A percentile compares a stretch with the other conserved stretches of the same genome.
phyloP scores from a whole-genome alignment of 2,888 invertebrate genomes.

The Eilema sororculum region DNA sequence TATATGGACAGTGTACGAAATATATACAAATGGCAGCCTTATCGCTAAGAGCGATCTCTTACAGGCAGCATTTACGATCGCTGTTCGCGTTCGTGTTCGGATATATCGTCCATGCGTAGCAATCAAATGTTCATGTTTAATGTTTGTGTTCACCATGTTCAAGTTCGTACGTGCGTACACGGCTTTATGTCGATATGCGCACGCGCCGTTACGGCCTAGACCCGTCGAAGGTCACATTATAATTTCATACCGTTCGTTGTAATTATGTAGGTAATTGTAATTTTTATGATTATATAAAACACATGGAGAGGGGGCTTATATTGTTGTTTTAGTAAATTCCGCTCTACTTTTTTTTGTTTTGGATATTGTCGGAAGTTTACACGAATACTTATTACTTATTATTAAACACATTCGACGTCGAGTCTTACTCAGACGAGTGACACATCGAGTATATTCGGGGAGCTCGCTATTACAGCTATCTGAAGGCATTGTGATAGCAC shows the following conservation, averaged over 20 bases:
- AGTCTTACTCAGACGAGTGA: too few relatives aligned
- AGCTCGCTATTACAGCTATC: too few relatives aligned
- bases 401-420: too few relatives aligned
- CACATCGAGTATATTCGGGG: too few relatives aligned
- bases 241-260: conserved; percentile 26
- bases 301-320: neutral
- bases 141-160: too few relatives aligned
- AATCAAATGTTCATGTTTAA: too few relatives aligned
- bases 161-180: neutral
- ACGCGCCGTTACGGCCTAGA: conserved; percentile 46
- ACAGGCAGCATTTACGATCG: too few relatives aligned
- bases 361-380: neutral
- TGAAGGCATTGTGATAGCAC: neutral
- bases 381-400: neutral
- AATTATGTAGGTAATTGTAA: conserved; percentile 10
- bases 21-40: too few relatives aligned
- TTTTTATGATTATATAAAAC: neutral
- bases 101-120: too few relatives aligned
- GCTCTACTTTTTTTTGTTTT: neutral
- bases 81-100: too few relatives aligned
- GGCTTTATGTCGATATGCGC: conserved; percentile 32
- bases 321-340: neutral
- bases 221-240: conserved; percentile 40
- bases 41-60: too few relatives aligned
- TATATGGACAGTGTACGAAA: too few relatives aligned